These are phyloP conservation scores for Podarcis siculus DNA, from an alignment of 2,797 vertebrate genomes.

Conservation along the genomic window DNA sequence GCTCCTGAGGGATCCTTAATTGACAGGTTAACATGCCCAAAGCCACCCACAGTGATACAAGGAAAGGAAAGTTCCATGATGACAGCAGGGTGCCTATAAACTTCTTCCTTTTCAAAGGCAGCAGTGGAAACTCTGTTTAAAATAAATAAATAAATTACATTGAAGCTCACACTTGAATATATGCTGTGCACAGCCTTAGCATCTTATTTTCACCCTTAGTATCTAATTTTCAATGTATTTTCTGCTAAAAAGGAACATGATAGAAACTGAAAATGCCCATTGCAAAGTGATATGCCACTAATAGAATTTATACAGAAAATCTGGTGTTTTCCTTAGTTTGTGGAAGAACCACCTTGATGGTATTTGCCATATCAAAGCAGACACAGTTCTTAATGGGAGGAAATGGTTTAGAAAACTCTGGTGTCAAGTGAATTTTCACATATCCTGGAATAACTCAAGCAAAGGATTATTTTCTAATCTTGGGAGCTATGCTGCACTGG, in stretches of 20 bases:
- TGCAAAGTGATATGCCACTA: slow-evolving; percentile 9
- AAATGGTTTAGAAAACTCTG: slow-evolving; percentile 47
- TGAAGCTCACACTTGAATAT: neutral
- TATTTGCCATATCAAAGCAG: slow-evolving; percentile 31
- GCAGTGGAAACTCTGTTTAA: neutral
- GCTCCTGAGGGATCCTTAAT: slow-evolving; percentile 19
- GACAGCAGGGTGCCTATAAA: neutral
- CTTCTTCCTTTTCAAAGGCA: neutral
- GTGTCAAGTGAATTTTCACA: slow-evolving; percentile 71
- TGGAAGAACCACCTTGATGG: neutral
- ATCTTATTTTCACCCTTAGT: neutral
- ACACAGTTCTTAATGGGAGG: slow-evolving; percentile 29
- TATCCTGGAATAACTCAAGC: slow-evolving; percentile 43
- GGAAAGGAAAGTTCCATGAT: slow-evolving; percentile 20
- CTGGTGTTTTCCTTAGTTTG: neutral
- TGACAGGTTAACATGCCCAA: slow-evolving; percentile 11
- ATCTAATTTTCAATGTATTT: neutral
- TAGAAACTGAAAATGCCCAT: neutral
- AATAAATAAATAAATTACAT: neutral
- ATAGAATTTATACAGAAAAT: neutral
- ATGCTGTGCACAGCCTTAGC: neutral
- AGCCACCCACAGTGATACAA: neutral
- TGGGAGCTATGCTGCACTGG: slow-evolving; percentile 30
- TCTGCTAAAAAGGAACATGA: neutral
- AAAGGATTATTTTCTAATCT: slow-evolving; percentile 53